These are phyloP conservation scores for Camarhynchus parvulus DNA, from an alignment of 2,113 vertebrate species.

Conservation along the genomic window DNA sequence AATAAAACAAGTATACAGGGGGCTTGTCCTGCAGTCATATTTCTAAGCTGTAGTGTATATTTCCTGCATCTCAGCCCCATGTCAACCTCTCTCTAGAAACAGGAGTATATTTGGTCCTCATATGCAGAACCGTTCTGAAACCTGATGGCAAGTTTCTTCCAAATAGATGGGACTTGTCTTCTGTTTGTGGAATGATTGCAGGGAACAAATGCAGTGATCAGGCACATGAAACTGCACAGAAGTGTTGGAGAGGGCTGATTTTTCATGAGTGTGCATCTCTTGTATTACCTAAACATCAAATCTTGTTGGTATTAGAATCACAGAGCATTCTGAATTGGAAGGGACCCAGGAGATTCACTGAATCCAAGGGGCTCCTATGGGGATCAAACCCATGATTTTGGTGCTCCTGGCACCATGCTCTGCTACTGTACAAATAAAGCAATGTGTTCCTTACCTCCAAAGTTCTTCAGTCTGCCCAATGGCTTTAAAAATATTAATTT, in stretches of 20 bases:
- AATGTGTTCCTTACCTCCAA: not conserved
- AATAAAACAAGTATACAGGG: not conserved
- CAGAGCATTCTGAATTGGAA: not conserved
- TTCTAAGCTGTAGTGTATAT: not conserved
- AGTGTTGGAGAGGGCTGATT: fast-evolving
- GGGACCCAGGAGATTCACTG: not conserved
- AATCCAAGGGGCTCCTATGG: not conserved
- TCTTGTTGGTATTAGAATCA: too few relatives aligned
- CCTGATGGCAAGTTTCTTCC: not conserved
- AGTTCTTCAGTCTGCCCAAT: not conserved
- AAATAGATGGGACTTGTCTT: not conserved
- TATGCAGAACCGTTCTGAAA: not conserved
- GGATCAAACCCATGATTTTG: not conserved
- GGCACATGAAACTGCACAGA: not conserved
- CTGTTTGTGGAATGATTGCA: not conserved
- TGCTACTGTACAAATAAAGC: not conserved
- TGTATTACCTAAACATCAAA: not conserved
- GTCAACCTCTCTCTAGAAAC: not conserved
- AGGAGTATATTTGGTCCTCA: not conserved
- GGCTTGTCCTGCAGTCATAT: not conserved
- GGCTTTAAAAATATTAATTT: not conserved
- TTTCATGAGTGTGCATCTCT: not conserved
- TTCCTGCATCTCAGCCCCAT: not conserved
- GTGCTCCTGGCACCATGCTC: not conserved
- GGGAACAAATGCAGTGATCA: not conserved